These are phyloP conservation scores for Drosophila carrolli DNA, from an alignment of 1,140 invertebrate species.

Conservation along the genomic window DNA sequence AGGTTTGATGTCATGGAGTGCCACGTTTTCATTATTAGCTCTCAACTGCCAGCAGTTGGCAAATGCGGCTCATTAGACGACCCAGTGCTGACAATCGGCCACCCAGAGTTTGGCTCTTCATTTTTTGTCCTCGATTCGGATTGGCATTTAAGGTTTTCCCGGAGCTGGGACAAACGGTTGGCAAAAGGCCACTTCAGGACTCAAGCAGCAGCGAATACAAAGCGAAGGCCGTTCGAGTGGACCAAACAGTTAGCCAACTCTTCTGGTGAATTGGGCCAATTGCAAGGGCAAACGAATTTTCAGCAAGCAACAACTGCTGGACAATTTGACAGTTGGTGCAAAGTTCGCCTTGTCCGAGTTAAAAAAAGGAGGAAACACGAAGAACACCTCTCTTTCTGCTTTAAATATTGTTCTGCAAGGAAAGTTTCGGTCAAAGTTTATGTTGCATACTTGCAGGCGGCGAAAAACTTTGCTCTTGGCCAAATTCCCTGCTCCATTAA, in stretches of 20 bases:
- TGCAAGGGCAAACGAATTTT: conserved; percentile 64
- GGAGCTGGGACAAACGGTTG: neutral
- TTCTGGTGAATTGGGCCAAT: conserved; percentile 26
- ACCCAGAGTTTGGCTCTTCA: conserved; percentile 20
- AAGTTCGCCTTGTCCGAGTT: conserved; percentile 20
- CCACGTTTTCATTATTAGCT: conserved; percentile 65
- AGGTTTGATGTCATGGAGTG: neutral
- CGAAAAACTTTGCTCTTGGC: conserved; percentile 45
- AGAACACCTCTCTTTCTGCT: conserved; percentile 14
- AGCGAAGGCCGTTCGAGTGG: conserved; percentile 34
- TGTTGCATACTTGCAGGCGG: conserved; percentile 45
- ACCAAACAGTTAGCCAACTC: conserved; percentile 47
- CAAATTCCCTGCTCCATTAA: conserved; percentile 45
- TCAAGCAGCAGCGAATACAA: conserved; percentile 39
- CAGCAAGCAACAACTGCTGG: conserved; percentile 43
- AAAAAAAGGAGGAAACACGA: neutral
- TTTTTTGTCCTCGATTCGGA: conserved; percentile 15
- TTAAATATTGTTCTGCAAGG: conserved; percentile 28
- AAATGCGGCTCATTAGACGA: conserved; percentile 36
- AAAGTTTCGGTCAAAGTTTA: conserved; percentile 42
- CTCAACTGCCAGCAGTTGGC: conserved; percentile 34
- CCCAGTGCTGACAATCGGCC: conserved; percentile 11
- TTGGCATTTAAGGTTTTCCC: conserved; percentile 38
- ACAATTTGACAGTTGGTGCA: conserved; percentile 61
- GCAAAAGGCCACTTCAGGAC: conserved; percentile 51